These are phyloP conservation scores for Germaria angustata DNA, from an alignment of 2,888 invertebrate species.

Conservation along the genomic window DNA sequence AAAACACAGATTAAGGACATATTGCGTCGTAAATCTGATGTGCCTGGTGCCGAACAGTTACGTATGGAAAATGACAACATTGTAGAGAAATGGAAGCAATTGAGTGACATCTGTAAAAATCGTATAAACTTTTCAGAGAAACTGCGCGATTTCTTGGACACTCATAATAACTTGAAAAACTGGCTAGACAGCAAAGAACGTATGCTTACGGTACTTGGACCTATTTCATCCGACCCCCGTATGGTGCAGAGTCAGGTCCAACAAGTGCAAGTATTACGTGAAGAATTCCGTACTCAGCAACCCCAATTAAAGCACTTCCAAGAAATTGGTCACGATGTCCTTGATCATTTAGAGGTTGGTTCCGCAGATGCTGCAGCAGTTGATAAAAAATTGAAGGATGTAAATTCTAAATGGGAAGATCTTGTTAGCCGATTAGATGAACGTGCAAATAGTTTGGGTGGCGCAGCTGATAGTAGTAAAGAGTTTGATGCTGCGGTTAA, in stretches of 20 bases:
- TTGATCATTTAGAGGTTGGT: conserved; percentile 82
- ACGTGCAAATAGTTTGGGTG: conserved; percentile 92
- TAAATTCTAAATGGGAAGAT: conserved; percentile 90
- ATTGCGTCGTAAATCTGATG: conserved; percentile 90
- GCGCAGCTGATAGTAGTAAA: conserved; percentile 94
- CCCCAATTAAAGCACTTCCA: conserved; percentile 92
- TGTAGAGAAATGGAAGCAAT: conserved; percentile 90
- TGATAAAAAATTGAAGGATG: conserved; percentile 85
- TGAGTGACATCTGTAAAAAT: conserved; percentile 90
- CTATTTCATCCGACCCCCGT: conserved; percentile 96
- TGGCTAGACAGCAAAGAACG: conserved; percentile 97
- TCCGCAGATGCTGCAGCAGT: conserved; percentile 85
- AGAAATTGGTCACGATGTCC: conserved; percentile 88
- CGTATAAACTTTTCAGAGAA: conserved; percentile 84
- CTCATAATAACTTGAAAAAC: conserved; percentile 89
- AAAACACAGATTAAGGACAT: conserved; percentile 93
- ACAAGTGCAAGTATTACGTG: conserved; percentile 95
- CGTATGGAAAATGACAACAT: conserved; percentile 92
- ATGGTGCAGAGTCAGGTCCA: conserved; percentile 98
- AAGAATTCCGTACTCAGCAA: conserved; percentile 96
- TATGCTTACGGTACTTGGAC: conserved; percentile 96
- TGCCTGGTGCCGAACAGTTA: conserved; percentile 90
- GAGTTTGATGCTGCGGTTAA: conserved; percentile 95
- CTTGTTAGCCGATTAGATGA: conserved; percentile 90
- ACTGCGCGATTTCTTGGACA: conserved; percentile 94